Evolutionary conservation across 2,888 invertebrate species (phyloP).

Genomic region (Phortica okadai): DNA sequence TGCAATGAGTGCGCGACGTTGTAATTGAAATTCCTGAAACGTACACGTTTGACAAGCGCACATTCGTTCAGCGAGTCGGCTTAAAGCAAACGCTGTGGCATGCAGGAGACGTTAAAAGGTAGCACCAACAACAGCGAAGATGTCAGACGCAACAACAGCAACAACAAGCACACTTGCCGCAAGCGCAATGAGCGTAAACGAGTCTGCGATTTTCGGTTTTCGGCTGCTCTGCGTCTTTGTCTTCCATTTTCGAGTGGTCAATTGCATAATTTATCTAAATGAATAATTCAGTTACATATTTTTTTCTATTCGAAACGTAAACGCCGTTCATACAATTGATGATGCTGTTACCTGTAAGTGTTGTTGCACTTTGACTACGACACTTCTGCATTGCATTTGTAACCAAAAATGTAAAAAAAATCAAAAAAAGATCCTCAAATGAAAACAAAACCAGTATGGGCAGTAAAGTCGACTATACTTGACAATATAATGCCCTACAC

Average conservation of each 20-base stretch:
- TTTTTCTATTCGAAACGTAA: not conserved
- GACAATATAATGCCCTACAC: too few relatives aligned
- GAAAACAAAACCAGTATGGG: too few relatives aligned
- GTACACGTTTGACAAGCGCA: conserved; percentile 52
- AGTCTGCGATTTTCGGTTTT: not conserved
- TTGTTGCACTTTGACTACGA: not conserved
- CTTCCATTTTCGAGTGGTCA: conserved; percentile 9
- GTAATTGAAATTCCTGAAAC: conserved; percentile 64
- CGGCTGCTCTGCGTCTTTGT: not conserved
- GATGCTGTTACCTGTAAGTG: not conserved
- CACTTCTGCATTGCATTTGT: conserved; percentile 13
- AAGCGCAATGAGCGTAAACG: conserved; percentile 13
- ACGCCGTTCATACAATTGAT: not conserved
- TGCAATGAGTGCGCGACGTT: conserved; percentile 9
- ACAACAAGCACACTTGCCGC: not conserved
- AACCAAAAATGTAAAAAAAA: not conserved
- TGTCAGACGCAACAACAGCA: not conserved
- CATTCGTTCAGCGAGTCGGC: conserved; percentile 5
- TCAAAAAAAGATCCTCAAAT: too few relatives aligned
- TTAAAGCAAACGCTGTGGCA: not conserved
- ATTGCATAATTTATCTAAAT: conserved; percentile 64
- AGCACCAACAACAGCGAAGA: not conserved
- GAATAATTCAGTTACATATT: not conserved
- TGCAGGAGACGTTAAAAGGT: not conserved
- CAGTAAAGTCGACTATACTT: too few relatives aligned